Evolutionary conservation across 2,797 vertebrate species (phyloP), one percentile per base, ranked within the genome.

Genomic region (Anniella stebbinsi): DNA sequence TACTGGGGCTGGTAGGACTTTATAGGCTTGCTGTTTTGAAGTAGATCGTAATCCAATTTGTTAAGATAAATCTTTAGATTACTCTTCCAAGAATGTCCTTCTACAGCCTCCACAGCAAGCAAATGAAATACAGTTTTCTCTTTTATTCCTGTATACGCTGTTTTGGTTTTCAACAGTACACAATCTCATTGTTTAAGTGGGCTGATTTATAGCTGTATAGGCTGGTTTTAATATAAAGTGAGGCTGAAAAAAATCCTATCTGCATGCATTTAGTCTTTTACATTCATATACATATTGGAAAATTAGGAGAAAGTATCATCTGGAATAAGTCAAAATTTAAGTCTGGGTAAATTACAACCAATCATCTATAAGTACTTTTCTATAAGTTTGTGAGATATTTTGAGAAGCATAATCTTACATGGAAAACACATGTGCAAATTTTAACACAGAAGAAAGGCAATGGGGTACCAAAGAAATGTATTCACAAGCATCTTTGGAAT

Each of bases 201-300:
- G 70, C 84, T 94, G 92, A 96, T 77, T 95, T 95, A 95, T 92
- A 33, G 30, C 85, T 90, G 85, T 57, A 94, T 93, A 82, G 15
- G 84, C 86, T 95, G 25, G 75, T 94, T 96, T 94, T 91, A 87
- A 92, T 91, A 84, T 54, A 90, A 94, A 93, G 92, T 89, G 63
- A 95, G 91, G 84, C 80, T 0, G 92, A 93, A 95, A 72, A 88
- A 54, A 38, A 82, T 41, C 11, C 28, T 36, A 86, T 94, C 93
- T 91, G 51, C 88, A 85, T 91, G 38, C 45, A 91, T 21, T 93
- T 92, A 94, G 72, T 86, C 72, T 77, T 92, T 87, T 93, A 81
- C 93, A 93, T 87, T 54, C 67, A 93, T 87, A 88, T 10, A 94
- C 88, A 92, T 92, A 84, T 80, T 89, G 84, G 45, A 92, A 94